These are phyloP conservation scores for Pampusana beccarii DNA, from an alignment of 2,113 vertebrate genomes.

Conservation along the genomic window DNA sequence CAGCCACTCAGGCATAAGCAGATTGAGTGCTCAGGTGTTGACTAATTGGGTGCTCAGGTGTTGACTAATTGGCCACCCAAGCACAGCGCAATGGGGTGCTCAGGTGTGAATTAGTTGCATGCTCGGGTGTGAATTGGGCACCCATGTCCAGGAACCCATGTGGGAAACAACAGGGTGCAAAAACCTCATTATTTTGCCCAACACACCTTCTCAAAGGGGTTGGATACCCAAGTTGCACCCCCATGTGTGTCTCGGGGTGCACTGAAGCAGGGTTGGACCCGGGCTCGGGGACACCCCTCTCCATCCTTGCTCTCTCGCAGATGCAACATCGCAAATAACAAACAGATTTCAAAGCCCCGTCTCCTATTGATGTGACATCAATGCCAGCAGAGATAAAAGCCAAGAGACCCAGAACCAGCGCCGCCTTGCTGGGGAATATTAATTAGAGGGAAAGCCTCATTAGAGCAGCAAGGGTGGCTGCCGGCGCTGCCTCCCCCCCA, in stretches of 20 bases:
- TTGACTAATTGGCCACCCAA: neutral
- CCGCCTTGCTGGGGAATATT: constrained; percentile 4
- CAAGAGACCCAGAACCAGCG: neutral
- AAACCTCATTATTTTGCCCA: neutral
- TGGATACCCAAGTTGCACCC: neutral
- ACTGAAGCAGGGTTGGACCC: neutral
- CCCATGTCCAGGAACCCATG: fast-evolving
- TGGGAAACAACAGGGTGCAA: neutral
- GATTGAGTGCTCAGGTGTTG: neutral
- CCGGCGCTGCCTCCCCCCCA: fast-evolving
- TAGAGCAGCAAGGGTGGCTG: neutral
- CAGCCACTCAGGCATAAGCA: neutral
- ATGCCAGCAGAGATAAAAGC: constrained; percentile 41
- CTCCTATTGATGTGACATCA: constrained; percentile 54
- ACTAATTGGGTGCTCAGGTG: neutral
- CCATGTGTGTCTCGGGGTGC: fast-evolving
- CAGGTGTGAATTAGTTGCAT: fast-evolving
- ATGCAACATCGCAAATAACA: neutral
- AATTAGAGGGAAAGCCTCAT: constrained; percentile 45
- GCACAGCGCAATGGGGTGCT: neutral
- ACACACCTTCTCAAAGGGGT: neutral
- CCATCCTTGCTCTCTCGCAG: neutral
- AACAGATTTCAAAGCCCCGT: constrained; percentile 23
- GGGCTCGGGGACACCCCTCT: neutral
- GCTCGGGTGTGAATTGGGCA: neutral